Conservation (phyloP, 2,888 invertebrate genomes). For the Aromia moschata region DNA sequence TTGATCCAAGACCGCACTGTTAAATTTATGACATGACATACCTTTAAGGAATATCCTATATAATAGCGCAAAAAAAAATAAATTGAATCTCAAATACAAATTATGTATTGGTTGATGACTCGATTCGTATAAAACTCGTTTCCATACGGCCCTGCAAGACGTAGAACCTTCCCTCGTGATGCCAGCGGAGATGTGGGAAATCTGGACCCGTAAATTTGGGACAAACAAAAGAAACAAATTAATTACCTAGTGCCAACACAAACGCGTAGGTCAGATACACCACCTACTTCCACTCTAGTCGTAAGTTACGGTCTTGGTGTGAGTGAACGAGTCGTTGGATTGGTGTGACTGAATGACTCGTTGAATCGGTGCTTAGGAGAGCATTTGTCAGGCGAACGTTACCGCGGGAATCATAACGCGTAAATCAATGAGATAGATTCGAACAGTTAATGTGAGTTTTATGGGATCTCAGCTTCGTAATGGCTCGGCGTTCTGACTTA, state of each 20-base stretch:
- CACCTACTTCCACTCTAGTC: slow-evolving; percentile 4
- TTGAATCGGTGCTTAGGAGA: slow-evolving; percentile 1
- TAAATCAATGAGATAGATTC: slow-evolving; percentile 15
- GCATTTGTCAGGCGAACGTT: slow-evolving; percentile 9
- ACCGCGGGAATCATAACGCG: slow-evolving; percentile 4
- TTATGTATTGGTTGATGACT: no score
- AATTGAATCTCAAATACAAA: no score
- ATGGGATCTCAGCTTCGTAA: not conserved
- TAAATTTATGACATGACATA: no score
- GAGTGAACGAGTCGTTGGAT: not conserved
- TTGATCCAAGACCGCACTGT: no score
- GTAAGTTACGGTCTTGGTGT: not conserved
- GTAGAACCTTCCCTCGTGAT: slow-evolving; percentile 1
- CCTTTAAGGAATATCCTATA: no score
- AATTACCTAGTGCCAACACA: slow-evolving; percentile 7
- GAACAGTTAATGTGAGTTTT: slow-evolving; percentile 9
- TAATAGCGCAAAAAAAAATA: no score
- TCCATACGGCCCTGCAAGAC: no score
- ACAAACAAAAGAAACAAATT: not conserved
- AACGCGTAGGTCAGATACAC: slow-evolving; percentile 6
- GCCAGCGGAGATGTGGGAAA: slow-evolving; percentile 5
- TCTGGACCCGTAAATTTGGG: slow-evolving; percentile 6
- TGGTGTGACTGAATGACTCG: no score
- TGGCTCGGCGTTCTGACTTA: not conserved
- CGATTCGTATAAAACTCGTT: no score